Percentiles rank a stretch among this genome's conserved stretches.
These are phyloP conservation scores for Labeo calbasu DNA, from an alignment of 2,797 vertebrate genomes.

Conservation along the genomic window DNA sequence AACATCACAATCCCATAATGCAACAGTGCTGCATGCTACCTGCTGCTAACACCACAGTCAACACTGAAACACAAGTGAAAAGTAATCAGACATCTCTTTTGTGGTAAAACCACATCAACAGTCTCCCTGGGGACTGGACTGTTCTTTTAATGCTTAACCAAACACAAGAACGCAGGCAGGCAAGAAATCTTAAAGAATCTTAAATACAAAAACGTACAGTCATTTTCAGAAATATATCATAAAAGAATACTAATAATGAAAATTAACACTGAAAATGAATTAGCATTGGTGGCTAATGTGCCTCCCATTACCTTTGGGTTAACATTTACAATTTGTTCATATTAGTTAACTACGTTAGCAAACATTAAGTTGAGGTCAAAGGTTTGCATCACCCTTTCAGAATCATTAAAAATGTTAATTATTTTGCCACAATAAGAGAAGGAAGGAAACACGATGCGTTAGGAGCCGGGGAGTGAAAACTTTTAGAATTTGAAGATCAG, in stretches of 20 bases:
- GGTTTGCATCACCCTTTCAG: too few species aligned
- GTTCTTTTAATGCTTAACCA: not conserved
- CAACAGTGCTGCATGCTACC: not conserved
- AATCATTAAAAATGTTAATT: too few species aligned
- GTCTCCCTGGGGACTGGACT: not conserved
- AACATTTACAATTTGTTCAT: not conserved
- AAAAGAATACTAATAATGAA: not conserved
- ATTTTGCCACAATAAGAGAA: too few species aligned
- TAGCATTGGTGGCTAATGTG: not conserved
- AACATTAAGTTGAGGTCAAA: too few species aligned
- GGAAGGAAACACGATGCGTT: too few species aligned
- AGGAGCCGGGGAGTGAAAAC: too few species aligned
- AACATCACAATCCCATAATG: slow-evolving; percentile 1
- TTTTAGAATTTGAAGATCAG: too few species aligned
- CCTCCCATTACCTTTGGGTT: not conserved
- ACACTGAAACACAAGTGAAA: too few species aligned
- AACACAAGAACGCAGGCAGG: not conserved
- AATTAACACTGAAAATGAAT: not conserved
- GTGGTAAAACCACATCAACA: slow-evolving; percentile 12
- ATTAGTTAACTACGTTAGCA: not conserved
- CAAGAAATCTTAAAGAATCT: not conserved
- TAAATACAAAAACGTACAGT: not conserved
- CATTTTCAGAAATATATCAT: not conserved
- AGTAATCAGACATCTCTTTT: not conserved
- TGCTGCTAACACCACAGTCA: too few species aligned